These are phyloP conservation scores for Silurus asotus DNA, from an alignment of 2,113 vertebrate species.

Conservation along the genomic window DNA sequence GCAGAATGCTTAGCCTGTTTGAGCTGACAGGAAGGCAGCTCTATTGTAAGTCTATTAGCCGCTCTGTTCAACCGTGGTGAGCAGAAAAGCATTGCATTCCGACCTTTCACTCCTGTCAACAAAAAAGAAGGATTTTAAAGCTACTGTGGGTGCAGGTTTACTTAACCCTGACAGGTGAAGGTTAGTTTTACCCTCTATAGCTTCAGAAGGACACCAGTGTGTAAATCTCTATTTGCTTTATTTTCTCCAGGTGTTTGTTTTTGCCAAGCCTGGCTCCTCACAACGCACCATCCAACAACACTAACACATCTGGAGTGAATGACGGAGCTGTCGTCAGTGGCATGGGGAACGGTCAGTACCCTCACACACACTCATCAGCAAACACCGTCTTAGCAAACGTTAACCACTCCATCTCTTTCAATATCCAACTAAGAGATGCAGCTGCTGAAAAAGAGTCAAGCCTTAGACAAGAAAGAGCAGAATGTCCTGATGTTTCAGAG, in stretches of 20 bases:
- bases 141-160: neutral
- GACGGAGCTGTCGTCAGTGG: constrained; percentile 93
- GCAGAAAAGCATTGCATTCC: neutral
- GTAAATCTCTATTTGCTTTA: neutral
- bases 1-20: neutral
- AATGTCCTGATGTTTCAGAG: neutral
- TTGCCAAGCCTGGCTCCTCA: constrained; percentile 95
- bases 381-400: neutral
- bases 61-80: neutral
- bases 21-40: neutral
- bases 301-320: constrained; percentile 82
- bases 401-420: neutral
- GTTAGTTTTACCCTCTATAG: neutral
- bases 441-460: neutral
- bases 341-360: constrained; percentile 82
- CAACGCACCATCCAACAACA: constrained; percentile 87
- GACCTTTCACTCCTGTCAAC: neutral
- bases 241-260: constrained; percentile 84
- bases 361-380: neutral
- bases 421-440: neutral
- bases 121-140: neutral
- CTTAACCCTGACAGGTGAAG: neutral
- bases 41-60: neutral
- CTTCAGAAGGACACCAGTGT: neutral
- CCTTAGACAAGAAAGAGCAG: neutral